Evolutionary conservation across 2,797 vertebrate species (phyloP), one percentile per base, ranked within the genome.

Genomic region (Numenius phaeopus): DNA sequence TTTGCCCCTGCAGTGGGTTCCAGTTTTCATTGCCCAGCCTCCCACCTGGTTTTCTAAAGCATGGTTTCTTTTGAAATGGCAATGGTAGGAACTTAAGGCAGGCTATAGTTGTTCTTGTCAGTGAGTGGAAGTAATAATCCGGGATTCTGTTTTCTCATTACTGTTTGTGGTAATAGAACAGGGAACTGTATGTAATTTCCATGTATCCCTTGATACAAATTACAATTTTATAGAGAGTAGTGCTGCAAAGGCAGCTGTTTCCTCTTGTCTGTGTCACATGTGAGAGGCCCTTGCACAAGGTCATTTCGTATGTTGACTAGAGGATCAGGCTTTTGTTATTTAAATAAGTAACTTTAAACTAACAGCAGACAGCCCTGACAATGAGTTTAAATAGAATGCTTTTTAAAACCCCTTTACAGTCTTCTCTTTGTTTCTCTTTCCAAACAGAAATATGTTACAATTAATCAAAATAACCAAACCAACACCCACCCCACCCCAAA

Each of bases 101-200:
- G 30, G 10, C 69, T 76, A 1, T 29, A 37, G 84, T 83, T 92
- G 67, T 64, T 94, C 59, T 75, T 90, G 62, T 91, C 85, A 77
- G 65, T 40, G 87, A 88, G 62, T 90, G 83, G 54, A 95, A 88
- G 85, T 87, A 95, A 90, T 94, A 90, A 79, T 84, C 73, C 0
- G 0, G 72, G 73, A 55, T 94, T 95, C 75, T 97, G 85, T 94
- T 95, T 95, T 95, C 95, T 97, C 87, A 90, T 96, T 96, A 93
- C 64, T 83, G 89, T 94, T 94, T 82, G 85, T 87, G 58, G 91
- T 91, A 94, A 90, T 88, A 91, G 89, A 84, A 88, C 57, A 66
- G 80, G 77, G 85, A 88, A 82, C 77, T 94, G 12, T 76, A 39
- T 84, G 91, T 95, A 95, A 94, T 95, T 95, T 94, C 83, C 86